Percentiles rank a stretch among this genome's conserved stretches.
Conservation (phyloP, 1,140 invertebrate species). For the Apis cerana region DNA sequence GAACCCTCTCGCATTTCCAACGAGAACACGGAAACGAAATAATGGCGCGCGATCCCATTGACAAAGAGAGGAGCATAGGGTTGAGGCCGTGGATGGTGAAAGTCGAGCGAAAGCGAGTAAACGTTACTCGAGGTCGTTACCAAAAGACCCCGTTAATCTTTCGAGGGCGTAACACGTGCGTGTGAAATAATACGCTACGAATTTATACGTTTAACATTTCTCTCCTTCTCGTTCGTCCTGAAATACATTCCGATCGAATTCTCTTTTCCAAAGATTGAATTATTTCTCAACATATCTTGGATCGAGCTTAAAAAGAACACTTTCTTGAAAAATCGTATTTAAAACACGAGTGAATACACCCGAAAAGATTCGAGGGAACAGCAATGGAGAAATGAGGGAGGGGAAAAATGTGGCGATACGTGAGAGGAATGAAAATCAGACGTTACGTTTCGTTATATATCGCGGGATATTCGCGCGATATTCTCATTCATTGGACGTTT, state of each 20-base stretch:
- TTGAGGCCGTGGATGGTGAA: constrained; percentile 2
- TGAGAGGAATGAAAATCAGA: constrained; percentile 25
- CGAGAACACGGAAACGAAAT: background rate
- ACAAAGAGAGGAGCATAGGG: background rate
- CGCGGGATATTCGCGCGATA: background rate
- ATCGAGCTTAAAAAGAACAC: too few species aligned
- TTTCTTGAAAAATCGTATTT: too few species aligned
- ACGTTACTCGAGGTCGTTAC: constrained; percentile 18
- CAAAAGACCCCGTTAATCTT: constrained; percentile 30
- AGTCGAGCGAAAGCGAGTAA: constrained; percentile 33
- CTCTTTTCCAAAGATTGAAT: too few species aligned
- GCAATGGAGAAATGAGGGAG: too few species aligned
- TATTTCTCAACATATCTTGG: too few species aligned
- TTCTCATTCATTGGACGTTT: constrained; percentile 43
- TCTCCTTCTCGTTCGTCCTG: too few species aligned
- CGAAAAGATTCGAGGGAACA: too few species aligned
- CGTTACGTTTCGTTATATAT: background rate
- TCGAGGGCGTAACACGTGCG: constrained; percentile 29
- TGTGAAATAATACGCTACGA: constrained; percentile 16
- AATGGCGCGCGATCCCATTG: background rate
- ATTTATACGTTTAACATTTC: too few species aligned
- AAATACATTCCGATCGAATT: too few species aligned
- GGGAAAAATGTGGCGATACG: background rate
- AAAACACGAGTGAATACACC: too few species aligned
- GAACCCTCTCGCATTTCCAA: background rate